These are phyloP conservation scores for Euborellia annulipes DNA, from an alignment of 1,140 invertebrate genomes.

Conservation along the genomic window DNA sequence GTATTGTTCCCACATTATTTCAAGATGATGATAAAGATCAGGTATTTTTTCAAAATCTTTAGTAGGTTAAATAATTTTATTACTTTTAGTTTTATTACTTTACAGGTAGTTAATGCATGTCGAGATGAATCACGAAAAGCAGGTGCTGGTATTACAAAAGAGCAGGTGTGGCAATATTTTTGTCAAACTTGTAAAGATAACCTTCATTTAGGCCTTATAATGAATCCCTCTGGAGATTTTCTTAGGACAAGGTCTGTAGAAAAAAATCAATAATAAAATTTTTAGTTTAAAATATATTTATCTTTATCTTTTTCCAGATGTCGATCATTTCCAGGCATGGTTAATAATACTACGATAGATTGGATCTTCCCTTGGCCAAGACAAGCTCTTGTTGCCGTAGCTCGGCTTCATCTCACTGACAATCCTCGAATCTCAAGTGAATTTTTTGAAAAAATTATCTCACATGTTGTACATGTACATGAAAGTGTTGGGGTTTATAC, in stretches of 20 bases:
- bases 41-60: not conserved
- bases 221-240: constrained; percentile 71
- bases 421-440: constrained; percentile 43
- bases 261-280: too few species aligned
- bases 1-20: constrained; percentile 69
- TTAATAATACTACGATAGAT: constrained; percentile 85
- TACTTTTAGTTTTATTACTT: too few species aligned
- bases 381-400: constrained; percentile 72
- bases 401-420: constrained; percentile 34
- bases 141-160: constrained; percentile 41
- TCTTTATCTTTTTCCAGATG: constrained; percentile 35
- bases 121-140: too few species aligned
- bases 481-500: constrained; percentile 52
- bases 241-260: constrained; percentile 36
- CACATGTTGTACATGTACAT: constrained; percentile 73
- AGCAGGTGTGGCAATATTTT: constrained; percentile 73
- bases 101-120: too few species aligned
- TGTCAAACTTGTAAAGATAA: constrained; percentile 57
- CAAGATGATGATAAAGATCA: constrained; percentile 70
- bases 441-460: constrained; percentile 48
- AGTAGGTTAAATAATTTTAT: too few species aligned
- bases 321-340: constrained; percentile 76
- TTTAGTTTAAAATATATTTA: too few species aligned
- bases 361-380: constrained; percentile 87
- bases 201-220: constrained; percentile 75